These are phyloP conservation scores for Psittacula derbiana DNA, from an alignment of 2,797 vertebrate species.

Conservation along the genomic window DNA sequence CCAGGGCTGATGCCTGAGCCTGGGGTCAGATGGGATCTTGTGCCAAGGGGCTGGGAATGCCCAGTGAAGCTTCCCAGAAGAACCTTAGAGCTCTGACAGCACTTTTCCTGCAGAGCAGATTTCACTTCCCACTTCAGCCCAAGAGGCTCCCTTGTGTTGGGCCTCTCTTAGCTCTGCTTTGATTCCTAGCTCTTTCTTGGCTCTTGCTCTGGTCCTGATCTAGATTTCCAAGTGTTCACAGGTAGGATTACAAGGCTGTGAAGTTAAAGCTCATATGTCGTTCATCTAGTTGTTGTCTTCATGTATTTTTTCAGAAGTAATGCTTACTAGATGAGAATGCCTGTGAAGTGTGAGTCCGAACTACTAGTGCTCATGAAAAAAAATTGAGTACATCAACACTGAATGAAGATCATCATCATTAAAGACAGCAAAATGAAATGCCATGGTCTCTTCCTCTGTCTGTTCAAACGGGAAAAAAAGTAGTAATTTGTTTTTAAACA, in stretches of 20 bases:
- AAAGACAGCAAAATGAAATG: background rate
- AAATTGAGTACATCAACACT: background rate
- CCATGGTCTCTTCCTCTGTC: background rate
- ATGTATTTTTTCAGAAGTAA: background rate
- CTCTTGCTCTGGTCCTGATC: background rate
- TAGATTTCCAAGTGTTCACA: background rate
- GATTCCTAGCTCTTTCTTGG: background rate
- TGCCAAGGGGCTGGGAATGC: background rate
- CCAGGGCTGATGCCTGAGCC: fast-evolving
- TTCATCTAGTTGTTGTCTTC: background rate
- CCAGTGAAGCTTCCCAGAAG: background rate
- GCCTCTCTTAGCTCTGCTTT: background rate
- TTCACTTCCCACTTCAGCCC: background rate
- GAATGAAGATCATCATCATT: background rate
- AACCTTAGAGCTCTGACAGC: background rate
- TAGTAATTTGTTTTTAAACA: background rate
- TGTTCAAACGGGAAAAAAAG: background rate
- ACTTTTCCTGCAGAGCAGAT: background rate
- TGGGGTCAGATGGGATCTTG: background rate
- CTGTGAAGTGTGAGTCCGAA: background rate
- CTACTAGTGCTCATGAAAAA: background rate
- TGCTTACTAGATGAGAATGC: background rate
- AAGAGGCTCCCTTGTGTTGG: background rate
- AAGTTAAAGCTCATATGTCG: background rate
- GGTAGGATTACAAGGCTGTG: background rate